phyloP scores from a whole-genome alignment of 2,888 invertebrate species.

The Parnassius orleans region DNA sequence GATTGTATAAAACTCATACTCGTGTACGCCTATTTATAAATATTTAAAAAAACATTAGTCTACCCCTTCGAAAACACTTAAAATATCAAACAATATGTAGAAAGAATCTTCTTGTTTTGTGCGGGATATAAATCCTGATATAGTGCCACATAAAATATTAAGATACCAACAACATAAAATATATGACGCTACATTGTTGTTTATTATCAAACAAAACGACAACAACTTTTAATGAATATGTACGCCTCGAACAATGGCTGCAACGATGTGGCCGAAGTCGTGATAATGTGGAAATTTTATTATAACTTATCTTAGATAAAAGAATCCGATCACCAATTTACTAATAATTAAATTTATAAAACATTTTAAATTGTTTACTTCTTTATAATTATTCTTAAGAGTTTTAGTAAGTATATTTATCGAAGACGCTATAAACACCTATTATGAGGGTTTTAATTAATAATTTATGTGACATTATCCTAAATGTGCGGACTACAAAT shows the following conservation, averaged over 20 bases:
- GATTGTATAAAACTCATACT: not conserved
- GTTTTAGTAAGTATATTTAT: no score
- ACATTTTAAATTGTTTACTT: no score
- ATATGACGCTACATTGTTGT: slow-evolving; percentile 15
- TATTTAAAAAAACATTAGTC: no score
- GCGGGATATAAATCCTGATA: slow-evolving; percentile 11
- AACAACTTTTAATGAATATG: not conserved
- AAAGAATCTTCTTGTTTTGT: slow-evolving; percentile 15
- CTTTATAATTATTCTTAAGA: no score
- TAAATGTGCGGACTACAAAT: no score
- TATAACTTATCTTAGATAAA: slow-evolving; percentile 1
- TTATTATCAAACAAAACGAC: slow-evolving; percentile 2
- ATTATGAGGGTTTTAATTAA: no score
- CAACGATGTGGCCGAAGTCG: not conserved
- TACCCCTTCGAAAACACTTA: slow-evolving; percentile 6
- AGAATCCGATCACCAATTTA: not conserved
- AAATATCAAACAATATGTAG: slow-evolving; percentile 4
- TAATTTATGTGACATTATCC: no score
- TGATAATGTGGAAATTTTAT: not conserved
- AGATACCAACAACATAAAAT: slow-evolving; percentile 13
- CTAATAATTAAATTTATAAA: no score
- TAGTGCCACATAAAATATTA: slow-evolving; percentile 15
- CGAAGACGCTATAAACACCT: no score
- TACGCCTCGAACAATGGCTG: not conserved
- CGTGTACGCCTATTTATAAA: no score